Conservation (phyloP, 2,888 invertebrate species). For the Darwinula stevensoni region DNA sequence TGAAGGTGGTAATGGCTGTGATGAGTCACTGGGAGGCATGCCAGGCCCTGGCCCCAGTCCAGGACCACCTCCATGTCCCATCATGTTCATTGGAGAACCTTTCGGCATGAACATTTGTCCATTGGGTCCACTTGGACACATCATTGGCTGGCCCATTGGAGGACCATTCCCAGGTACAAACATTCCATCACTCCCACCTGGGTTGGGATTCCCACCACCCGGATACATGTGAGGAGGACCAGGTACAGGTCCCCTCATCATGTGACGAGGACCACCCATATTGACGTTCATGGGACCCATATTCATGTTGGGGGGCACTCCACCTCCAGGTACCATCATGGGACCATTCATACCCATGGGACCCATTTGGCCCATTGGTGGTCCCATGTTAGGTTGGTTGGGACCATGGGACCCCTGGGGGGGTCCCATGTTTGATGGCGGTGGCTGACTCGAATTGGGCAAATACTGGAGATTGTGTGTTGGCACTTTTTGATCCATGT, state of each 20-base stretch:
- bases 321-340: conserved; percentile 21
- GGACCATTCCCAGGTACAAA: conserved; percentile 7
- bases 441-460: conserved; percentile 24
- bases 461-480: conserved; percentile 42
- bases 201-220: conserved; percentile 5
- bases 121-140: conserved; percentile 17
- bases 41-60: conserved; percentile 19
- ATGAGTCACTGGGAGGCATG: conserved; percentile 9
- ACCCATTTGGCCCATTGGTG: conserved; percentile 11
- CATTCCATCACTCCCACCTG: conserved; percentile 6
- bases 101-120: conserved; percentile 27
- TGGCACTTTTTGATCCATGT: conserved; percentile 35
- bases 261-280: conserved; percentile 9
- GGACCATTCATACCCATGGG: conserved; percentile 14
- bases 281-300: conserved; percentile 19
- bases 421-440: conserved; percentile 15
- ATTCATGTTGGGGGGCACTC: conserved; percentile 7
- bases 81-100: conserved; percentile 23
- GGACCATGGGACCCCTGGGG: conserved; percentile 11
- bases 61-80: conserved; percentile 16
- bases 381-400: conserved; percentile 9
- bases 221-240: conserved; percentile 9
- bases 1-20: conserved; percentile 10
- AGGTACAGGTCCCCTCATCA: neutral
- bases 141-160: conserved; percentile 4